Evolutionary conservation across 1,140 invertebrate genomes (phyloP).

Genomic region (Chlorops oryzae): DNA sequence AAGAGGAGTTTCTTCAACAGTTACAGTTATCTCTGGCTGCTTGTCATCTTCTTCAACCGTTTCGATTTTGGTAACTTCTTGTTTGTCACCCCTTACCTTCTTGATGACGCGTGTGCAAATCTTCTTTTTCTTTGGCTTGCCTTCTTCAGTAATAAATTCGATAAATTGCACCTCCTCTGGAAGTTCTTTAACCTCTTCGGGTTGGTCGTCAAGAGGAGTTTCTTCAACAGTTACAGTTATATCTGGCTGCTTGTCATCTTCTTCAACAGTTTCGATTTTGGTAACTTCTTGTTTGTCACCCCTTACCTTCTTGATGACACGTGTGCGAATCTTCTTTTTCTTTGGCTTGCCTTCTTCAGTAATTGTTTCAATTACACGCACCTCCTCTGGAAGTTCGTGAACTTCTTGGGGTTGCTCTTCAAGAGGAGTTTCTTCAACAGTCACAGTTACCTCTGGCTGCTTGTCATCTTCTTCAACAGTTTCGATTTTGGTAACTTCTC

Average conservation of each 20-base stretch:
- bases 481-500: constrained; percentile 39
- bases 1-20: constrained; percentile 17
- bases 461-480: constrained; percentile 45
- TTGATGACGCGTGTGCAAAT: constrained; percentile 33
- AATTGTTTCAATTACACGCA: constrained; percentile 11
- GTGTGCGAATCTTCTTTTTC: constrained; percentile 37
- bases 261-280: constrained; percentile 34
- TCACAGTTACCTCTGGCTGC: constrained; percentile 31
- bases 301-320: constrained; percentile 30
- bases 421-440: constrained; percentile 14
- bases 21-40: constrained; percentile 17
- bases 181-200: constrained; percentile 16
- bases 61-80: constrained; percentile 35
- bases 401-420: constrained; percentile 6
- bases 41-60: constrained; percentile 39
- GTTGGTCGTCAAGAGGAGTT: constrained; percentile 16
- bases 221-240: constrained; percentile 25
- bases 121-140: constrained; percentile 24
- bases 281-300: constrained; percentile 33
- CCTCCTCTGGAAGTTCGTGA: constrained; percentile 10
- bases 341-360: constrained; percentile 22
- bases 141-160: constrained; percentile 24
- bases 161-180: constrained; percentile 24
- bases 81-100: constrained; percentile 28
- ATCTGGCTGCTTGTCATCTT: constrained; percentile 34